A percentile compares a stretch with the other conserved stretches of the same genome.
Conservation (phyloP, 2,888 invertebrate species). For the Trachelus stipa region DNA sequence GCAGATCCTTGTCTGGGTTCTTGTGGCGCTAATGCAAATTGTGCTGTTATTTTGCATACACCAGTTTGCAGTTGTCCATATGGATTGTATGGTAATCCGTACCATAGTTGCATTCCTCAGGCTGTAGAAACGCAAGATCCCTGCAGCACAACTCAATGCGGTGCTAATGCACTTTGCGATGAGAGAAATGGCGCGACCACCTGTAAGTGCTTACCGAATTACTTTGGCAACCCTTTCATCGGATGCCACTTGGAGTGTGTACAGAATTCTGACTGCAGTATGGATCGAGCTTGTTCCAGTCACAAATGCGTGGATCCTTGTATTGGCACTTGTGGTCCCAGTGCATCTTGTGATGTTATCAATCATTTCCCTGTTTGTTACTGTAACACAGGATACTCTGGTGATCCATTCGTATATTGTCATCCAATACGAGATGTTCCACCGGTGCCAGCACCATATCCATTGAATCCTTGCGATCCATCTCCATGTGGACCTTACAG, state of each 20-base stretch:
- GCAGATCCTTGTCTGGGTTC: constrained; percentile 84
- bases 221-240: constrained; percentile 83
- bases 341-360: constrained; percentile 78
- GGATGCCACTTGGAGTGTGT: constrained; percentile 86
- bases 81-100: constrained; percentile 81
- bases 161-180: constrained; percentile 78
- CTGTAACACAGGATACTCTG: constrained; percentile 76
- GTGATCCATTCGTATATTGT: constrained; percentile 78
- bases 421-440: constrained; percentile 65
- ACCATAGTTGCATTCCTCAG: constrained; percentile 77
- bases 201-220: constrained; percentile 80
- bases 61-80: constrained; percentile 79
- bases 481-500: constrained; percentile 66
- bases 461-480: constrained; percentile 70
- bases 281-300: constrained; percentile 79
- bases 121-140: constrained; percentile 68
- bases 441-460: constrained; percentile 60
- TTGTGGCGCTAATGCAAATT: constrained; percentile 80
- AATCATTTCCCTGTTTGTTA: constrained; percentile 84
- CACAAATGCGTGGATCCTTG: constrained; percentile 85
- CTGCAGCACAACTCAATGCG: constrained; percentile 80
- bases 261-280: constrained; percentile 81
- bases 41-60: constrained; percentile 77
- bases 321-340: constrained; percentile 79
- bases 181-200: constrained; percentile 74